These are phyloP conservation scores for Cheilosia grossa DNA, from an alignment of 2,888 invertebrate genomes.

Conservation along the genomic window DNA sequence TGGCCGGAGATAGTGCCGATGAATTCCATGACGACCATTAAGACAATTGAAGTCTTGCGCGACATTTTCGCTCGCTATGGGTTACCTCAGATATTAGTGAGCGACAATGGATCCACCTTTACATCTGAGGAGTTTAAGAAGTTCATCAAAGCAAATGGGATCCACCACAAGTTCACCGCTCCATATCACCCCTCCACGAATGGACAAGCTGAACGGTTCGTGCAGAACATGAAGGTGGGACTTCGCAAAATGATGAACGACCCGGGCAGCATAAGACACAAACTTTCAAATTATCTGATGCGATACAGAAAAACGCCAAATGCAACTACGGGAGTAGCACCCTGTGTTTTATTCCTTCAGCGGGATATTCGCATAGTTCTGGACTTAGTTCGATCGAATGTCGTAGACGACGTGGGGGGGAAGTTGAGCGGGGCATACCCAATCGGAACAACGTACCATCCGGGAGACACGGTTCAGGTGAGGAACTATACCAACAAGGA, in stretches of 20 bases:
- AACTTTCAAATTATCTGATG: conserved; percentile 38
- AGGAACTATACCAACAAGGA: conserved; percentile 34
- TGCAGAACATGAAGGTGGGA: conserved; percentile 71
- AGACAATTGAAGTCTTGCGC: not conserved
- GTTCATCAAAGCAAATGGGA: not conserved
- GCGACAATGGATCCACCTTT: too few species aligned
- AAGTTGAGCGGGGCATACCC: too few species aligned
- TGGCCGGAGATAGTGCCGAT: too few species aligned
- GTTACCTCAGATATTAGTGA: too few species aligned
- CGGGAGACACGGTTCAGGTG: conserved; percentile 30
- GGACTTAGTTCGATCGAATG: conserved; percentile 3
- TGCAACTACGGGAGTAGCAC: conserved; percentile 35
- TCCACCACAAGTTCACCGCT: not conserved
- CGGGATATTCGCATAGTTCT: conserved; percentile 32
- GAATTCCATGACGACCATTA: too few species aligned
- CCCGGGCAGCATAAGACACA: not conserved
- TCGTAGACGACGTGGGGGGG: too few species aligned
- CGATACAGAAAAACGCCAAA: conserved; percentile 44
- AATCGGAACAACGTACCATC: not conserved
- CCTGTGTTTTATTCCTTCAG: conserved; percentile 36
- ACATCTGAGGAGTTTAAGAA: too few species aligned
- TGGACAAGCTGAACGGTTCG: conserved; percentile 75
- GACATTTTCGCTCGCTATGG: not conserved
- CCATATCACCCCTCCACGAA: conserved; percentile 65
- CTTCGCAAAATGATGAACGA: conserved; percentile 29